A percentile compares a stretch with the other conserved stretches of the same genome.
phyloP scores from a whole-genome alignment of 1,140 invertebrate genomes.

The Panulirus ornatus region DNA sequence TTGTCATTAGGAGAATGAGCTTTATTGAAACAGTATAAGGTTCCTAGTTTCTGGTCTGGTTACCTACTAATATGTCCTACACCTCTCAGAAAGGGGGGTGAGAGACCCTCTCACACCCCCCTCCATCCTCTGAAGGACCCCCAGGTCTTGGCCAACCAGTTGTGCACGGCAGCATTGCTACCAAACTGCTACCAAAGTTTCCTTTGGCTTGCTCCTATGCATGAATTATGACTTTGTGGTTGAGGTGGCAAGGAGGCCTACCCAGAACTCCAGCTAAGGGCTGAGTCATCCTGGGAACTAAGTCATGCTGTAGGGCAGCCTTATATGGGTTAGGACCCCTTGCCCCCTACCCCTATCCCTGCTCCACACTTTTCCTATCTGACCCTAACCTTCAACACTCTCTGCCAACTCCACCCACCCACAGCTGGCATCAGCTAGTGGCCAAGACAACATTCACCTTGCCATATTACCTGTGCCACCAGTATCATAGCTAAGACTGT shows the following conservation, averaged over 20 bases:
- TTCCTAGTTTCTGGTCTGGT: slow-evolving; percentile 64
- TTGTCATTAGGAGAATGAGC: slow-evolving; percentile 69
- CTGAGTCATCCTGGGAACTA: slow-evolving; percentile 44
- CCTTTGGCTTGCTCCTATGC: slow-evolving; percentile 69
- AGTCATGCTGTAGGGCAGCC: slow-evolving; percentile 63
- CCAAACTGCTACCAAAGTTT: slow-evolving; percentile 61
- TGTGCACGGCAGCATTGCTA: slow-evolving; percentile 63
- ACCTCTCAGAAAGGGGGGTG: slow-evolving; percentile 46
- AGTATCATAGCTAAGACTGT: neutral
- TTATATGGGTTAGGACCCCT: slow-evolving; percentile 42
- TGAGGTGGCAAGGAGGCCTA: slow-evolving; percentile 54
- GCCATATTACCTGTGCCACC: slow-evolving; percentile 13
- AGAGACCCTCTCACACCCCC: slow-evolving; percentile 20
- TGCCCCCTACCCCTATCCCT: slow-evolving; percentile 13
- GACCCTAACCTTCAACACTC: slow-evolving; percentile 20
- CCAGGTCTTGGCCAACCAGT: slow-evolving; percentile 63
- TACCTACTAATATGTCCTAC: slow-evolving; percentile 62
- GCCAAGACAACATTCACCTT: slow-evolving; percentile 29
- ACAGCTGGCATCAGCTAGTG: slow-evolving; percentile 30
- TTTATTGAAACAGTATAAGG: slow-evolving; percentile 65
- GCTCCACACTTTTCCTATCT: slow-evolving; percentile 27
- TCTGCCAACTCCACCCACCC: slow-evolving; percentile 29
- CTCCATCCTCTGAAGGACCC: slow-evolving; percentile 35
- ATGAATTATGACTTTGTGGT: slow-evolving; percentile 64
- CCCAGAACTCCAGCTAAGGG: slow-evolving; percentile 40